These are phyloP conservation scores for Drosophila eohydei DNA, from an alignment of 2,888 invertebrate genomes.

Conservation along the genomic window DNA sequence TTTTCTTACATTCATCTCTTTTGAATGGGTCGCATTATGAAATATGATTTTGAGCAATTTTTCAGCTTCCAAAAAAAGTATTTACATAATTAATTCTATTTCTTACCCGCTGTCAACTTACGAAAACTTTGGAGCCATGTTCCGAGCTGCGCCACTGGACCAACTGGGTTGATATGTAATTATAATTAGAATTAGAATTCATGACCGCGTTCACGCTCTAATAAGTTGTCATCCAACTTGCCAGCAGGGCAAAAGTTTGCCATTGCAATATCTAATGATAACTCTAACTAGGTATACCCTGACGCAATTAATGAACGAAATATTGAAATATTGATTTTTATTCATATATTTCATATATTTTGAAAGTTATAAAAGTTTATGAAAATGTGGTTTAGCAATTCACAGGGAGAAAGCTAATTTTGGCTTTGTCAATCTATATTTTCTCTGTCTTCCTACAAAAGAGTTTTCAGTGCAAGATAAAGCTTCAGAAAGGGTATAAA, in stretches of 20 bases:
- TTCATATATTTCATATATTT: background rate
- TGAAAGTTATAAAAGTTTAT: too few relatives aligned
- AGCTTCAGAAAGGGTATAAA: too few relatives aligned
- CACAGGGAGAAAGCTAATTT: too few relatives aligned
- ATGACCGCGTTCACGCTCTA: conserved; percentile 36
- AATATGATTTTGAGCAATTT: conserved; percentile 29
- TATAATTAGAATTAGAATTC: conserved; percentile 45
- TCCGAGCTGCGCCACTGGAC: conserved; percentile 22
- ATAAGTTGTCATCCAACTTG: conserved; percentile 8
- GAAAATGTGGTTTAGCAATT: too few relatives aligned
- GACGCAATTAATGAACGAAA: background rate
- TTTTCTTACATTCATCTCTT: conserved; percentile 14
- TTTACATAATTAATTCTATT: conserved; percentile 50
- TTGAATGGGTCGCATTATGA: conserved; percentile 22
- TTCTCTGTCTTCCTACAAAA: too few relatives aligned
- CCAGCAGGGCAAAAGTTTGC: background rate
- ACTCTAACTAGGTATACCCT: background rate
- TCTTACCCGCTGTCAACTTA: conserved; percentile 3
- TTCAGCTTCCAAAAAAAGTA: conserved; percentile 16
- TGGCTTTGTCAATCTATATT: too few relatives aligned
- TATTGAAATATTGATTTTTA: too few relatives aligned
- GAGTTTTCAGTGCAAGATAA: too few relatives aligned
- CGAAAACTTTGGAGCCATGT: conserved; percentile 10
- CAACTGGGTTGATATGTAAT: conserved; percentile 43
- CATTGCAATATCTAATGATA: conserved; percentile 13